Evolutionary conservation across 2,888 invertebrate species (phyloP).

Genomic region (Lithophane ornitopus): DNA sequence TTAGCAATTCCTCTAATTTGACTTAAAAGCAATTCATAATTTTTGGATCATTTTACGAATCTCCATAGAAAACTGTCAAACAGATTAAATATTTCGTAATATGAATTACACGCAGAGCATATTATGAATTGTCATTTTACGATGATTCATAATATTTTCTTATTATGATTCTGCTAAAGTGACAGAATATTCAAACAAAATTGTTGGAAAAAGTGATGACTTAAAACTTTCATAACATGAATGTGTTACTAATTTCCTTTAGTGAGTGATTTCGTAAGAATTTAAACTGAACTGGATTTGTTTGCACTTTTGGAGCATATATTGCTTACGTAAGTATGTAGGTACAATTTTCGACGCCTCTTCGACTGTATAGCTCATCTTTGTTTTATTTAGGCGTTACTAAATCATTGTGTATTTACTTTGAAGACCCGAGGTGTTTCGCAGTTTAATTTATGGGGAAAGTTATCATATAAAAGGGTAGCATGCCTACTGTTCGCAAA

Average conservation of each 20-base stretch:
- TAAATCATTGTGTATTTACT: slow-evolving; percentile 67
- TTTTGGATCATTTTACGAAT: too few relatives aligned
- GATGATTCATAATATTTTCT: too few relatives aligned
- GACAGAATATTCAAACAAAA: too few relatives aligned
- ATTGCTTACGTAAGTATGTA: neutral
- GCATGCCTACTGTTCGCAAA: slow-evolving; percentile 68
- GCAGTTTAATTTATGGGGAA: slow-evolving; percentile 75
- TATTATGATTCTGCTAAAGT: too few relatives aligned
- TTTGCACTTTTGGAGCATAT: neutral
- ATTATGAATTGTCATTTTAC: too few relatives aligned
- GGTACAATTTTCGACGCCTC: slow-evolving; percentile 4
- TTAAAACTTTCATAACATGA: neutral
- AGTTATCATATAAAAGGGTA: slow-evolving; percentile 77
- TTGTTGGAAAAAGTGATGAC: neutral
- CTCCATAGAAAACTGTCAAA: too few relatives aligned
- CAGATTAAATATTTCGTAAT: too few relatives aligned
- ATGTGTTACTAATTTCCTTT: neutral
- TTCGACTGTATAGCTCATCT: slow-evolving; percentile 57
- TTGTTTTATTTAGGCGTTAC: slow-evolving; percentile 62
- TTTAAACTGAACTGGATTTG: neutral
- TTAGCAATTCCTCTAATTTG: too few relatives aligned
- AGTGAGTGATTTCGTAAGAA: neutral
- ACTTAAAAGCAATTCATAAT: too few relatives aligned
- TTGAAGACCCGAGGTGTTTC: slow-evolving; percentile 65
- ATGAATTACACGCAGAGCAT: too few relatives aligned